Evolutionary conservation across 2,113 vertebrate genomes (phyloP), one percentile per base, ranked within the genome.

Genomic region (Lophochroa leadbeateri): DNA sequence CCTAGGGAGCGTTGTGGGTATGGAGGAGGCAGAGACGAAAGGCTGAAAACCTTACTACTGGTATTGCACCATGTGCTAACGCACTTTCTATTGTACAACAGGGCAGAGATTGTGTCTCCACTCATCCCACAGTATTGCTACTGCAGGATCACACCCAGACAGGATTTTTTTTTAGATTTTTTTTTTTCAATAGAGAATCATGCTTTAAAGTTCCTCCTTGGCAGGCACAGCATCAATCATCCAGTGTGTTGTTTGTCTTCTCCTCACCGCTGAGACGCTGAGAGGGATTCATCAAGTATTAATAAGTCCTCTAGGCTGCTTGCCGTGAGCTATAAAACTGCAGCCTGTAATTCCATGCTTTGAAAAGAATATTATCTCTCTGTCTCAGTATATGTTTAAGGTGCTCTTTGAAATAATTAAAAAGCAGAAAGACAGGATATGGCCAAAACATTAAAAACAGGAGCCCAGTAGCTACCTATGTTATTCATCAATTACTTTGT

Each of bases 271-370:
- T 91, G 76, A 93, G 88, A 88, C 4, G 0, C 16, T 75, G 80
- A 91, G 83, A 92, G 49, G 65, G 69, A 95, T 95, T 96, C 94
- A 96, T 92, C 77, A 97, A 95, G 79, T 90, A 96, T 94, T 94
- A 94, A 95, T 96, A 92, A 95, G 43, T 58, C 76, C 57, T 94
- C 86, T 52, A 84, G 69, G 52, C 52, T 88, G 77, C 86, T 82
- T 94, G 86, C 86, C 0, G 2, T 84, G 88, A 90, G 88, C 90
- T 87, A 79, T 69, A 75, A 84, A 83, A 90, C 80, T 93, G 69
- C 52, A 86, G 76, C 44, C 76, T 65, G 77, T 65, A 84, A 79
- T 86, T 87, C 80, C 28, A 24, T 39, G 35, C 41, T 92, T 92
- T 84, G 65, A 64, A 93, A 95, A 83, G 24, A 81, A 37, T 55